Evolutionary conservation across 2,888 invertebrate species (phyloP), one percentile per base, ranked within the genome.

Genomic region (Ophraella communa): DNA sequence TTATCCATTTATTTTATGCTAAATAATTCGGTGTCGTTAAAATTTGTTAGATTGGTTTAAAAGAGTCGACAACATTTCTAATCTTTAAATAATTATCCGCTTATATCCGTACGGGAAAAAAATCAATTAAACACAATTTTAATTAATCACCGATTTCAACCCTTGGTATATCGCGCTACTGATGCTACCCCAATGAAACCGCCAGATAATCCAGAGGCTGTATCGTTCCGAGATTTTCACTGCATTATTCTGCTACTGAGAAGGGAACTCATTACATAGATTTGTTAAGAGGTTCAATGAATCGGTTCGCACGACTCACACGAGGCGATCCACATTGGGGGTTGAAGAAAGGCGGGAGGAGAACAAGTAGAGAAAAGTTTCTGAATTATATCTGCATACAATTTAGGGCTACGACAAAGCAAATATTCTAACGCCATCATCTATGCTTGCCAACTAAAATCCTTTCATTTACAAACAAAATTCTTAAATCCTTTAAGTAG

Each of bases 171-270:
- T 20, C 21, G 21, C 67, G 68, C 70, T 67, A 65, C 57, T 66
- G 64, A 30, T n/a, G 49, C 21, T 35, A 62, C 74, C 75, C 75
- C 73, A 64, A 72, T 74, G 27, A 76, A 78, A 78, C 79, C 79
- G 73, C 77, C 77, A 77, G 75, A 75, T 79, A 78, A 79, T 79
- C 79, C 75, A 71, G 75, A 56, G 62, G 77, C 77, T 77, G 74
- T 76, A 78, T 77, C 78, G 78, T 77, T 77, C 74, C 74, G 75
- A 78, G 77, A 79, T 79, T 79, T 78, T 77, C 79, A 77, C 78
- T 75, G 77, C 72, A 77, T 77, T 77, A 78, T 77, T 73, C 71
- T 71, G 70, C 72, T 68, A 72, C 72, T 71, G 73, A 73, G 71
- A 64, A 66, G 68, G 66, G 67, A 68, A 68, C 70, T 70, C 70